A percentile compares a stretch with the other conserved stretches of the same genome.
Conservation (phyloP, 2,113 vertebrate species). For the Coptodon rendalli region DNA sequence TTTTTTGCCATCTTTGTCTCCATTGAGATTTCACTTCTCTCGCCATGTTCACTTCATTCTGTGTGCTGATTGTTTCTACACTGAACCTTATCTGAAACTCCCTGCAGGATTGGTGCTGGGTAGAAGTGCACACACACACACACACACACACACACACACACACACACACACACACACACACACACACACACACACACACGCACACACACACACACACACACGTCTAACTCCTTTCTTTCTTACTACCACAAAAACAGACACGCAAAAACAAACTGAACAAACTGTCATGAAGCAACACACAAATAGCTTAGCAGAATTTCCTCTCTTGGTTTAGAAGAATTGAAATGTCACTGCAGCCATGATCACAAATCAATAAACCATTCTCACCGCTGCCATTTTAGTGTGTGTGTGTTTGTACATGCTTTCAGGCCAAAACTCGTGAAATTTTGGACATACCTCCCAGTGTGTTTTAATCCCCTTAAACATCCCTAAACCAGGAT, state of each 20-base stretch:
- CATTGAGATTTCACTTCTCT: not conserved
- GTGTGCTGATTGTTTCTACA: conserved; percentile 2
- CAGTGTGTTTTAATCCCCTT: not conserved
- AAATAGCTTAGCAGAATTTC: conserved; percentile 32
- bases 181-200: not conserved
- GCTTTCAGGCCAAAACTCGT: not conserved
- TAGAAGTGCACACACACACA: not conserved
- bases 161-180: not conserved
- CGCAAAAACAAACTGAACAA: not conserved
- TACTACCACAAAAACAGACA: not conserved
- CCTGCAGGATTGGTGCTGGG: conserved; percentile 7
- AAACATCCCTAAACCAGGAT: not conserved
- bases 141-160: not conserved
- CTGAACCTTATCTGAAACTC: conserved; percentile 18
- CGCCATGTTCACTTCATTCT: not conserved
- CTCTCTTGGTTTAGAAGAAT: conserved; percentile 32
- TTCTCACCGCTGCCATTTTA: conserved; percentile 17
- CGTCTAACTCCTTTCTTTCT: not conserved
- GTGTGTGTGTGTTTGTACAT: not conserved
- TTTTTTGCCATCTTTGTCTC: not conserved
- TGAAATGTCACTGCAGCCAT: conserved; percentile 50
- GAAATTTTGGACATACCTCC: not conserved
- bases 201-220: not conserved
- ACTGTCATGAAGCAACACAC: not conserved
- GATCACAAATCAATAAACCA: conserved; percentile 55